A percentile compares a stretch with the other conserved stretches of the same genome.
Evolutionary conservation across 1,140 invertebrate species (phyloP).

Genomic region (Epicauta chinensis): DNA sequence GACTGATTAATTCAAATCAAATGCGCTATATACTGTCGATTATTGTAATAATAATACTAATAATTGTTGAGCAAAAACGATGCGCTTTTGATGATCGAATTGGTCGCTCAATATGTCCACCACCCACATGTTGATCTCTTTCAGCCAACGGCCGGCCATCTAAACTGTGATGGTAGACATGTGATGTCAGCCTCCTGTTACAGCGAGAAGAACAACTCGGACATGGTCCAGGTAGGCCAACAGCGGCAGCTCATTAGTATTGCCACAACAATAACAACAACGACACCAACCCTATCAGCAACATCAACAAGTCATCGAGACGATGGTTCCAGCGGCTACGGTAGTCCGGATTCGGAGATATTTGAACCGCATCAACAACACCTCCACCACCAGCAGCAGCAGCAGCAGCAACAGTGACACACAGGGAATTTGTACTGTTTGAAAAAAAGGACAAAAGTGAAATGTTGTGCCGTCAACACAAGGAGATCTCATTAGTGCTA

Average conservation of each 20-base stretch:
- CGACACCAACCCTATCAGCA: slow-evolving; percentile 14
- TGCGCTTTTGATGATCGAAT: background rate
- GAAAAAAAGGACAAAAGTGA: slow-evolving; percentile 8
- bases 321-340: slow-evolving; percentile 56
- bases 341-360: slow-evolving; percentile 56
- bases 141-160: slow-evolving; percentile 42
- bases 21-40: background rate
- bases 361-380: slow-evolving; percentile 52
- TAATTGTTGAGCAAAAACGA: background rate
- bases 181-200: slow-evolving; percentile 39
- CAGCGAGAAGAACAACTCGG: slow-evolving; percentile 44
- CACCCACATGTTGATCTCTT: slow-evolving; percentile 32
- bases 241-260: slow-evolving; percentile 45
- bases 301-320: slow-evolving; percentile 42
- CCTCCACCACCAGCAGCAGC: no score
- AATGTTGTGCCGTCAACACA: slow-evolving; percentile 14
- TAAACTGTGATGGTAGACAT: slow-evolving; percentile 31
- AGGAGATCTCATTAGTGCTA: slow-evolving; percentile 28
- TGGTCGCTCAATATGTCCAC: background rate
- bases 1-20: background rate
- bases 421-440: slow-evolving; percentile 2
- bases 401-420: slow-evolving; percentile 20
- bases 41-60: background rate
- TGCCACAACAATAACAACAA: slow-evolving; percentile 25
- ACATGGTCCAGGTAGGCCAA: slow-evolving; percentile 38